Evolutionary conservation across 2,113 vertebrate species (phyloP).

Genomic region (Aptenodytes forsteri): DNA sequence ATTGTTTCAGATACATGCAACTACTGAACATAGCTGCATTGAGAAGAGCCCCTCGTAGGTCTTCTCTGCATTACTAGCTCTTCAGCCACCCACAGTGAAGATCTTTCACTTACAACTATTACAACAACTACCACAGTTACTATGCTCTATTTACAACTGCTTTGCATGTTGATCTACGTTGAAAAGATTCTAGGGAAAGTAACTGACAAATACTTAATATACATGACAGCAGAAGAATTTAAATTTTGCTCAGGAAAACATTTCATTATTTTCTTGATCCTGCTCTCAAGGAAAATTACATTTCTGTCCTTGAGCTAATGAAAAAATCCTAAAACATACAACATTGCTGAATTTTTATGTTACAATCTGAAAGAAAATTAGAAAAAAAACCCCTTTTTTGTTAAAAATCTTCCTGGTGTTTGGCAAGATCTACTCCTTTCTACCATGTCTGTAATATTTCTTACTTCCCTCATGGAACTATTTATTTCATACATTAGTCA

Average conservation of each 20-base stretch:
- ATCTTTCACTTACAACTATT: not conserved
- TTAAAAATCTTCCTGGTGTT: not conserved
- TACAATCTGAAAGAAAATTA: not conserved
- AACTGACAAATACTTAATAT: not conserved
- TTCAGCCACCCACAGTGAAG: not conserved
- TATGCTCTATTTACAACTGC: not conserved
- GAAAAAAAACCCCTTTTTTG: not conserved
- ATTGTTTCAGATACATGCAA: not conserved
- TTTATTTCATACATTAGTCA: not conserved
- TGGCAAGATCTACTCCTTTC: not conserved
- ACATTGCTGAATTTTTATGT: not conserved
- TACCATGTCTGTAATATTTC: not conserved
- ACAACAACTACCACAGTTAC: not conserved
- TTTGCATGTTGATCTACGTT: not conserved
- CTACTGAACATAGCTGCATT: not conserved
- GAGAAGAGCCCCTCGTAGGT: not conserved
- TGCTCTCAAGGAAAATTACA: not conserved
- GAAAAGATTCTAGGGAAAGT: not conserved
- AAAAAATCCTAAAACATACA: not conserved
- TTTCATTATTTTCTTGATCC: not conserved
- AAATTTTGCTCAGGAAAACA: not conserved
- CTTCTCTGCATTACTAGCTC: not conserved
- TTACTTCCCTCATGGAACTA: not conserved
- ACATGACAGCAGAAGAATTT: not conserved
- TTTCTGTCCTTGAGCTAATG: not conserved